A percentile compares a stretch with the other conserved stretches of the same genome.
Evolutionary conservation across 64 coral and sea anemone species (phyloP).

Genomic region (Pachyseris speciosa): DNA sequence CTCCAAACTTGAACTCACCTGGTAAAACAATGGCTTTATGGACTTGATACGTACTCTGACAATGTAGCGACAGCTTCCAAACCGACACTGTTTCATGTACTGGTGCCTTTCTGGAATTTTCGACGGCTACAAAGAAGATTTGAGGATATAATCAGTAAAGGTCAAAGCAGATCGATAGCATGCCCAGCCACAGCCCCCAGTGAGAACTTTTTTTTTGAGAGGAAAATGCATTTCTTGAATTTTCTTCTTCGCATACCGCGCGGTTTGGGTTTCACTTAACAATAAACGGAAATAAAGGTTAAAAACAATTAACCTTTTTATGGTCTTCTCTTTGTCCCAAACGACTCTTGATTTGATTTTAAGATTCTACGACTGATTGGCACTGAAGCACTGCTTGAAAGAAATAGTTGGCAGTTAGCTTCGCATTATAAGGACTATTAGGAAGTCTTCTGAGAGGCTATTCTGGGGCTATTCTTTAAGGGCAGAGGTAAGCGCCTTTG

Average conservation of each 20-base stretch:
- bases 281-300: conserved; percentile 50
- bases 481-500: neutral
- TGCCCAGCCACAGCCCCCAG: neutral
- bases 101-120: neutral
- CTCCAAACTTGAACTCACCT: neutral
- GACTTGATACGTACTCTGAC: neutral
- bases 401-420: neutral
- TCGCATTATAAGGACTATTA: neutral
- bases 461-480: neutral
- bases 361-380: neutral
- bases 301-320: conserved; percentile 52
- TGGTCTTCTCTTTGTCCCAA: conserved; percentile 12
- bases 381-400: neutral
- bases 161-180: neutral
- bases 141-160: neutral
- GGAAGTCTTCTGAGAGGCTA: neutral
- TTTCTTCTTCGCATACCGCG: neutral
- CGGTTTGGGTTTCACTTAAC: conserved; percentile 50
- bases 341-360: conserved; percentile 28
- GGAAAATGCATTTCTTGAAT: conserved; percentile 6
- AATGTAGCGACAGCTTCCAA: neutral
- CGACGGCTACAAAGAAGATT: neutral
- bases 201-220: neutral
- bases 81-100: neutral
- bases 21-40: too few relatives aligned